Base-by-base conservation (phyloP, 2,113 vertebrate species). In the Grallaria varia region DNA sequence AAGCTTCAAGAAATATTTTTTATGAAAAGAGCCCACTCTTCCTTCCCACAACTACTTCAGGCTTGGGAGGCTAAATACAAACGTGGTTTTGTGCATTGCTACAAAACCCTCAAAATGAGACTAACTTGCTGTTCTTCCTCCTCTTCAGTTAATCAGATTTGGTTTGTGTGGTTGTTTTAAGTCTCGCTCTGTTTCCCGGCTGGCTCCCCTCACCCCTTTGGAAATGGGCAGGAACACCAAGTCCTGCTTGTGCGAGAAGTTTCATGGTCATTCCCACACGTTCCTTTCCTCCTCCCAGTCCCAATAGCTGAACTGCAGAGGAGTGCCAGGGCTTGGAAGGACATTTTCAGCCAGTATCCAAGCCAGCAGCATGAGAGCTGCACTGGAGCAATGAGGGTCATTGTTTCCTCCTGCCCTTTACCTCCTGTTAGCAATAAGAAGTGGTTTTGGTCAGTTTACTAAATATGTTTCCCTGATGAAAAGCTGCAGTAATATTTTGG, bases 211-310 rank as follows among this genome's bases (percentile, higher is more conserved):
- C 53, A 79, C 27, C 30, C 30, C 22, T 71, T 84, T 90, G 87
- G 69, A 95, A 95, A 91, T 0, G 4, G n/a, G 40, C 76, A 69
- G 67, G 84, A 91, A 87, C 87, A 73, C 37, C 0, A 10, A 76
- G 53, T 89, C 79, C 87, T 83, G 49, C 71, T 77, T 81, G n/a
- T 33, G 14, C 0, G 84, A 53, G 79, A 83, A 85, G 53, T 64
- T 93, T 92, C 87, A 89, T 71, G 69, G 84, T 94, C 58, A 4
- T 78, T 91, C 73, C 44, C 69, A 28, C 49, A 52, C 67, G 84
- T 63, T 68, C 44, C 56, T 92, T 47, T 80, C 63, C 60, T 87
- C 24, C 67, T 89, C 40, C 52, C 1, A 1, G 5, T 82, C 84
- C 62, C n/a, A 69, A 45, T 0, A 91, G 37, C 59, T 52, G 72